phyloP scores from a whole-genome alignment of 1,140 invertebrate species.

The Sycophila sp. region DNA sequence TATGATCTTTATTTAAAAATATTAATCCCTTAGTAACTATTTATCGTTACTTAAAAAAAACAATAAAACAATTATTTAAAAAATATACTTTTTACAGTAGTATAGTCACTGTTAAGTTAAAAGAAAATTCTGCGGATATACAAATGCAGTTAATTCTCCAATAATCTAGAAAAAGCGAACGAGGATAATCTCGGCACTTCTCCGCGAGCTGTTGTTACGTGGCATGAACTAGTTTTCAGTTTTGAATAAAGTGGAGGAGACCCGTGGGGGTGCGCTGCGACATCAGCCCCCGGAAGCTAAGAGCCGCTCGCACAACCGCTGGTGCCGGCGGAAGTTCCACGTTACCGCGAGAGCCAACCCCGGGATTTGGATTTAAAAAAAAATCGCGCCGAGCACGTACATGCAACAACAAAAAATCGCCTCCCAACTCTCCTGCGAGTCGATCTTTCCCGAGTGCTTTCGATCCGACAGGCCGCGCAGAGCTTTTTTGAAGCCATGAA shows the following conservation, averaged over 20 bases:
- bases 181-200: not conserved
- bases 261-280: not conserved
- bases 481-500: not conserved
- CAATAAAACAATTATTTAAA: no score
- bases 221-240: not conserved
- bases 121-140: no score
- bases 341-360: not conserved
- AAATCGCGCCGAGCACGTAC: not conserved
- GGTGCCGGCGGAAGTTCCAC: not conserved
- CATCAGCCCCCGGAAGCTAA: not conserved
- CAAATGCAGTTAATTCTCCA: no score
- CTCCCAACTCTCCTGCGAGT: not conserved
- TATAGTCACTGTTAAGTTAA: no score
- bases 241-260: not conserved
- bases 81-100: no score
- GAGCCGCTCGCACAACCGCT: not conserved
- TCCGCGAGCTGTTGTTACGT: no score
- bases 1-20: no score
- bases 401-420: not conserved
- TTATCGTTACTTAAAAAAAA: no score
- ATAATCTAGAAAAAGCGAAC: not conserved
- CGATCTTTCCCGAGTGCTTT: no score
- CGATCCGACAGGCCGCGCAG: not conserved
- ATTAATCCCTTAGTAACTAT: no score
- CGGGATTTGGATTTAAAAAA: not conserved